Evolutionary conservation across 2,888 invertebrate species (phyloP), one percentile per base, ranked within the genome.

Genomic region (Pogonocherus hispidulus): DNA sequence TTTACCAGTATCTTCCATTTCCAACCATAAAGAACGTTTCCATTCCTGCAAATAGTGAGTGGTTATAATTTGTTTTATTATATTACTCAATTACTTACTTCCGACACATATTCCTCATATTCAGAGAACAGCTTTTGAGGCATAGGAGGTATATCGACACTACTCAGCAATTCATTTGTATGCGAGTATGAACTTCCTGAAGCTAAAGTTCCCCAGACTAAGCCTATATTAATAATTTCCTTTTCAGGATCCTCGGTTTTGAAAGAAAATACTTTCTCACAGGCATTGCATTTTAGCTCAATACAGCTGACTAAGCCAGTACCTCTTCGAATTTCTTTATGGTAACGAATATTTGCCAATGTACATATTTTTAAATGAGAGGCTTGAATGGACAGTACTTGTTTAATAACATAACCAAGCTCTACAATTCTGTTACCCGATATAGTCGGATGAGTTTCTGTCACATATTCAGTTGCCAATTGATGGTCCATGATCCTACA

Each of bases 151-250:
- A 44, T 44, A 18, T 44, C 44, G 14, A 14, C 14, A 14, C 9
- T 14, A n/a, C 44, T 44, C 5, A 44, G 18, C 2, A 44, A 14
- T 44, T 44, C 44, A 44, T 6, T n/a, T 11, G 44, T 44, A 44
- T 44, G 44, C 14, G 14, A 18, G 18, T 44, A 44, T 44, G 44
- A 44, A 18, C 44, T 44, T 44, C 44, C 44, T 44, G 14, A 44
- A 44, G 44, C 14, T 44, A 44, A 44, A 14, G 44, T 44, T 16
- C 44, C 44, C 44, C 44, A 44, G 6, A 44, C 44, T n/a, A 44
- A 11, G 14, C 44, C 44, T 44, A n/a, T 14, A 44, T 44, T 44
- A 2, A 44, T 44, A 14, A 44, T 44, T 44, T 44, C 11, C 14
- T 44, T 44, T 44, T 44, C 16, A 14, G 44, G 44, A 44, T 44